Conservation (phyloP, 2,797 vertebrate genomes). For the Phrynocephalus forsythii region DNA sequence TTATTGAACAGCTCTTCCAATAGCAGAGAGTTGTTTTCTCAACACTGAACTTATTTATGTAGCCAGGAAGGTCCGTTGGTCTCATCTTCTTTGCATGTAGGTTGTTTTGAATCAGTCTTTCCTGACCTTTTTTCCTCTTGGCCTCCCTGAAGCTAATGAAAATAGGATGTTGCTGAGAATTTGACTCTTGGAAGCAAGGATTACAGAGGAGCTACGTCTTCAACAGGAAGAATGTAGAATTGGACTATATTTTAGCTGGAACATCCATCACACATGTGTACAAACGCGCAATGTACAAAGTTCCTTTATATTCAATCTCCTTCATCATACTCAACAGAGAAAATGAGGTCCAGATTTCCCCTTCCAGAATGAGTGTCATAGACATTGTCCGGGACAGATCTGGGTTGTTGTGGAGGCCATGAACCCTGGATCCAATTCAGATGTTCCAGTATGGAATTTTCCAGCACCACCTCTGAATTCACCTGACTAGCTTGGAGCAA, state of each 20-base stretch:
- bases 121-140: neutral
- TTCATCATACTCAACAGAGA: neutral
- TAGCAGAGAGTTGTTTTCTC: neutral
- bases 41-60: neutral
- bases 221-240: too few species aligned
- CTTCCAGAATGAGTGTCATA: neutral
- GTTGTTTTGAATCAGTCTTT: neutral
- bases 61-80: neutral
- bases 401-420: neutral
- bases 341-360: neutral
- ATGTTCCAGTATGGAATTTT: neutral
- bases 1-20: neutral
- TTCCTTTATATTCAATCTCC: neutral
- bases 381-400: neutral
- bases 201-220: neutral
- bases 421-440: neutral
- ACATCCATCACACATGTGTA: neutral
- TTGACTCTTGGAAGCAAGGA: neutral
- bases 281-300: neutral
- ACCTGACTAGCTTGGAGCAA: neutral
- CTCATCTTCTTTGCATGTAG: neutral
- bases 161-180: too few species aligned
- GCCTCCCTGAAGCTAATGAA: neutral
- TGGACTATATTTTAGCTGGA: neutral
- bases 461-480: neutral